These are phyloP conservation scores for Pempheris klunzingeri DNA, from an alignment of 2,797 vertebrate species.

Conservation along the genomic window DNA sequence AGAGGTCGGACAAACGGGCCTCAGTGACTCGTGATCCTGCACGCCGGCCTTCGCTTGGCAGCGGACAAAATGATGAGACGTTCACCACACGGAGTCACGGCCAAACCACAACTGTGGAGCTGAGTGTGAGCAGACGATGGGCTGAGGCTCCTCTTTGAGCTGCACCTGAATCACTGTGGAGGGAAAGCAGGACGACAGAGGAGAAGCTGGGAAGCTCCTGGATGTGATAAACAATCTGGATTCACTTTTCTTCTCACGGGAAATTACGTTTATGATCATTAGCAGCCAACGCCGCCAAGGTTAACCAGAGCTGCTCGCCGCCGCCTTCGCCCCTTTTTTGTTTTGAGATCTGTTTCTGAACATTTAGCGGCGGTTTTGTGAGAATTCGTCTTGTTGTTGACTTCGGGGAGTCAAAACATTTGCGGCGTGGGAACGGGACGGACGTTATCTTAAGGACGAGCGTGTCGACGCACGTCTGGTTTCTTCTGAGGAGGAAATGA, in stretches of 20 bases:
- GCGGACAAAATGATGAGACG: conserved; percentile 33
- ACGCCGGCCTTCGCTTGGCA: background rate
- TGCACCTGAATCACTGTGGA: background rate
- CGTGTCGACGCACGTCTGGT: background rate
- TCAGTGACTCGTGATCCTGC: too few species aligned
- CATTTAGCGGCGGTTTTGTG: conserved; percentile 27
- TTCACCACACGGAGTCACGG: conserved; percentile 28
- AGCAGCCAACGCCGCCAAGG: conserved; percentile 11
- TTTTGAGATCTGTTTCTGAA: conserved; percentile 26
- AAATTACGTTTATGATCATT: background rate
- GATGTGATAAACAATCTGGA: conserved; percentile 17
- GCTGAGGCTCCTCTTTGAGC: too few species aligned
- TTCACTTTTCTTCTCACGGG: conserved; percentile 48
- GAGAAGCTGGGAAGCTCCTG: background rate
- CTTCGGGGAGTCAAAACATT: conserved; percentile 26
- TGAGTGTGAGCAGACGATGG: conserved; percentile 41
- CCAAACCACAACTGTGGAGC: conserved; percentile 38
- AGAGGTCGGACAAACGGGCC: conserved; percentile 27
- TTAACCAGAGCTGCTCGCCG: conserved; percentile 35
- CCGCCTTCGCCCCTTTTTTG: conserved; percentile 18
- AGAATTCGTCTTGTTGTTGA: conserved; percentile 52
- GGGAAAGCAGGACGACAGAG: background rate
- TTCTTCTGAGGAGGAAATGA: background rate
- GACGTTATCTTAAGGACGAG: conserved; percentile 35
- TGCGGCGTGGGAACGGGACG: conserved; percentile 28